A percentile compares a stretch with the other conserved stretches of the same genome.
phyloP scores from a whole-genome alignment of 2,888 invertebrate species.

The Dusona sp. region DNA sequence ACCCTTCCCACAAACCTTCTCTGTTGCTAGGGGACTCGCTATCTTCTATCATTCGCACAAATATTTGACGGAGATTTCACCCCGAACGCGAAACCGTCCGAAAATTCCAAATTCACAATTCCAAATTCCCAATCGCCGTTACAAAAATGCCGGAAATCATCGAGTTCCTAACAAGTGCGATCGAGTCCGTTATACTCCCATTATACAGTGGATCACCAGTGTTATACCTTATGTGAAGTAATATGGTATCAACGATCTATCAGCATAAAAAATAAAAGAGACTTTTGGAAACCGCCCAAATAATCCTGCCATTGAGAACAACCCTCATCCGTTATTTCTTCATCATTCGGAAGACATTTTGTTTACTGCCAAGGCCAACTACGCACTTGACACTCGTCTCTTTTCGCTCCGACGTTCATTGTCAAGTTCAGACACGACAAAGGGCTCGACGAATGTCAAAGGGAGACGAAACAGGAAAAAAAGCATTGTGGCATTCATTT shows the following conservation, averaged over 20 bases:
- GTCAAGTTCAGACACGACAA: slow-evolving; percentile 26
- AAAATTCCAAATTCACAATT: neutral
- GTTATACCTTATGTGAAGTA: neutral
- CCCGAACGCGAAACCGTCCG: slow-evolving; percentile 11
- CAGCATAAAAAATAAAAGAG: neutral
- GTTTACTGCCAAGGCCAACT: neutral
- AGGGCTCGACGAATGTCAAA: neutral
- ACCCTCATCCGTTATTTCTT: neutral
- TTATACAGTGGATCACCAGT: neutral
- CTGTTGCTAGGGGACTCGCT: slow-evolving; percentile 44
- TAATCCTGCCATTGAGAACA: slow-evolving; percentile 9
- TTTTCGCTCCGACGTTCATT: neutral
- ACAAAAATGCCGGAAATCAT: neutral
- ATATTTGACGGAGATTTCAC: neutral
- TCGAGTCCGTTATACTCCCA: neutral
- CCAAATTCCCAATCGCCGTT: neutral
- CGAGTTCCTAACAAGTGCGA: neutral
- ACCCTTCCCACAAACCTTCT: neutral
- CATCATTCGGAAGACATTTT: neutral
- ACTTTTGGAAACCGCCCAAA: slow-evolving; percentile 26
- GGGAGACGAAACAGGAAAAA: neutral
- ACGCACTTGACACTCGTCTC: neutral
- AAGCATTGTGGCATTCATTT: neutral
- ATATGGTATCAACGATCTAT: neutral
- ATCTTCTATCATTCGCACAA: neutral